Evolutionary conservation across 2,797 vertebrate genomes (phyloP), one percentile per base, ranked within the genome.

Genomic region (Rachycentron canadum): DNA sequence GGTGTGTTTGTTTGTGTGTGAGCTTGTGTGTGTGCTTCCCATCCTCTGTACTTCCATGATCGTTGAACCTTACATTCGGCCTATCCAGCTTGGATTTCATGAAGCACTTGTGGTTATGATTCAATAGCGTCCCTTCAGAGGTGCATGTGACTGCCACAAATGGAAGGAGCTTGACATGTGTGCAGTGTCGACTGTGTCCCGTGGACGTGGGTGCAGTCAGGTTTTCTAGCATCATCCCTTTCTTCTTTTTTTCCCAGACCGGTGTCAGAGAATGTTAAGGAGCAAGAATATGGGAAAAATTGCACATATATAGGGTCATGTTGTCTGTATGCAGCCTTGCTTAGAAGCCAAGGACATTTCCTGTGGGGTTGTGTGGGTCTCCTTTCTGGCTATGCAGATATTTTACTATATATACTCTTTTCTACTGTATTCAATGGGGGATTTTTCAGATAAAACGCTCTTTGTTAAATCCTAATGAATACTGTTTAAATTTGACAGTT

Each of bases 361-460:
- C 73, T 78, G 81, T 69, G 73, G 79, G 76, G 61, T 82, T 81
- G 40, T 64, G 70, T 77, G 72, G 83, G 74, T 86, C 56, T 81
- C 59, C 77, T 84, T 56, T 80, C 80, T 85, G 86, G 78, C 92
- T 94, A 94, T 95, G 93, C 93, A 95, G 88, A 88, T 90, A 70
- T 92, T 89, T 88, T 41, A 41, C 40, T 74, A 77, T 73, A 85
- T 79, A 73, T 80, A 73, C 78, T 86, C 80, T 91, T 93, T 94
- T 92, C 85, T 92, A 93, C 82, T 84, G 85, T 92, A 92, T 91
- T 53, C 91, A 88, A 79, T 66, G 71, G 82, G 82, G 83, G 72
- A 62, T 86, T 87, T 88, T 89, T 78, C 61, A 78, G 72, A 86
- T 50, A 36, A 83, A 81, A 78, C 34, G 32, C 40, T 83, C 69